phyloP scores from a whole-genome alignment of 2,888 invertebrate species.

The Sialis fuliginosa region DNA sequence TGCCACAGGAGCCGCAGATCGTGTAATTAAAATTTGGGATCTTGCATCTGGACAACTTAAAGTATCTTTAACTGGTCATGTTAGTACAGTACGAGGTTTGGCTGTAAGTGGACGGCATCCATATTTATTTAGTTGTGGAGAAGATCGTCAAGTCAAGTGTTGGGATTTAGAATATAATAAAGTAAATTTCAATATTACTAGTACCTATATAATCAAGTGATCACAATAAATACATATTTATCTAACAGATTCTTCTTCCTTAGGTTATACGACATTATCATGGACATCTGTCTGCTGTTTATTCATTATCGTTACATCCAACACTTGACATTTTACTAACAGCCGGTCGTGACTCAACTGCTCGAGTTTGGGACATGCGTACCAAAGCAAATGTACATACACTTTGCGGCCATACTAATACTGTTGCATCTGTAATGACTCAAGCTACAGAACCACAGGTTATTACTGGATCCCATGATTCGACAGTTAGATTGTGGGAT shows the following conservation, averaged over 20 bases:
- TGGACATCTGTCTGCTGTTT: slow-evolving; percentile 93
- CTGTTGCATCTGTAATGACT: slow-evolving; percentile 85
- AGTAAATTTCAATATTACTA: slow-evolving; percentile 24
- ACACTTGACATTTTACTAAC: slow-evolving; percentile 87
- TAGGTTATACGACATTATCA: slow-evolving; percentile 95
- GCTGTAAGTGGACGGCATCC: slow-evolving; percentile 91
- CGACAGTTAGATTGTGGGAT: slow-evolving; percentile 95
- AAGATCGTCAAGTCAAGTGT: slow-evolving; percentile 98
- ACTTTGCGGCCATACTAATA: slow-evolving; percentile 89
- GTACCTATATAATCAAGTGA: neutral
- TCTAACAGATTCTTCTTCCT: slow-evolving; percentile 8
- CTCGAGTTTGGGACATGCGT: slow-evolving; percentile 96
- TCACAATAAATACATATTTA: neutral
- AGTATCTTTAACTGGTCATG: slow-evolving; percentile 94
- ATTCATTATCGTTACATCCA: slow-evolving; percentile 85
- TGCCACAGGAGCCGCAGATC: slow-evolving; percentile 86
- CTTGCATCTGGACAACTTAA: slow-evolving; percentile 88
- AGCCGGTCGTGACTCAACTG: slow-evolving; percentile 90
- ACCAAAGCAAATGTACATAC: slow-evolving; percentile 98
- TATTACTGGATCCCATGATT: slow-evolving; percentile 88
- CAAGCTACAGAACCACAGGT: slow-evolving; percentile 87
- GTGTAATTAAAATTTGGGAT: slow-evolving; percentile 99
- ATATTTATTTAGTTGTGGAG: slow-evolving; percentile 96
- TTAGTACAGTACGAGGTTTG: slow-evolving; percentile 91
- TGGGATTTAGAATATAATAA: slow-evolving; percentile 99